Base-by-base conservation (phyloP, 30 jellyfish, hydroid and myxozoan genomes). In the Hydra vulgaris region DNA sequence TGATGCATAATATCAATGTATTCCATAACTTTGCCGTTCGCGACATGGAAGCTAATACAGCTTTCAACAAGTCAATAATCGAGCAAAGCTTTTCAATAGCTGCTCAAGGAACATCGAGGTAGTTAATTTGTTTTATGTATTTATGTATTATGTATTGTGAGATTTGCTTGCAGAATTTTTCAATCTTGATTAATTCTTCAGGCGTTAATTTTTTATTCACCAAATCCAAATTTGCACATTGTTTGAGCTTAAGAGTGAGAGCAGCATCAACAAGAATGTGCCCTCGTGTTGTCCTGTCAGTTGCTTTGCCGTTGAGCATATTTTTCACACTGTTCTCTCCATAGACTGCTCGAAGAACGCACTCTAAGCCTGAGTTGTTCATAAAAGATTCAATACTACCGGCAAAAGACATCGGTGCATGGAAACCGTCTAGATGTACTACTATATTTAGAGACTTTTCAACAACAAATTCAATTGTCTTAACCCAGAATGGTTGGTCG, bases 401-500 rank as follows among this genome's bases (percentile, higher is more conserved):
- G n/a, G n/a, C n/a, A n/a, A n/a, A n/a, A n/a, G n/a, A n/a, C n/a
- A n/a, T n/a, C n/a, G n/a, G n/a, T n/a, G n/a, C n/a, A n/a, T n/a
- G n/a, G n/a, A n/a, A n/a, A n/a, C n/a, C n/a, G n/a, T n/a, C 71
- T 56, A 56, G 71, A 56, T 56, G 17, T n/a, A 56, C 71, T 15
- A 56, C 71, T 56, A 56, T 56, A 56, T 56, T 56, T 56, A 56
- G n/a, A n/a, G 71, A 56, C 71, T 56, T 15, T 56, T 56, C 71
- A 56, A 56, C n/a, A 17, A 56, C 71, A 56, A 56, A 15, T 56
- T 56, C n/a, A n/a, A n/a, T n/a, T n/a, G n/a, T n/a, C n/a, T n/a
- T n/a, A n/a, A n/a, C 71, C 71, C 71, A 56, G 18, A 56, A 56
- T n/a, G n/a, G 71, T 56, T 56, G 71, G 71, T 56, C 71, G n/a